Evolutionary conservation across 1,140 invertebrate species (phyloP).

Genomic region (Augochlora pura): DNA sequence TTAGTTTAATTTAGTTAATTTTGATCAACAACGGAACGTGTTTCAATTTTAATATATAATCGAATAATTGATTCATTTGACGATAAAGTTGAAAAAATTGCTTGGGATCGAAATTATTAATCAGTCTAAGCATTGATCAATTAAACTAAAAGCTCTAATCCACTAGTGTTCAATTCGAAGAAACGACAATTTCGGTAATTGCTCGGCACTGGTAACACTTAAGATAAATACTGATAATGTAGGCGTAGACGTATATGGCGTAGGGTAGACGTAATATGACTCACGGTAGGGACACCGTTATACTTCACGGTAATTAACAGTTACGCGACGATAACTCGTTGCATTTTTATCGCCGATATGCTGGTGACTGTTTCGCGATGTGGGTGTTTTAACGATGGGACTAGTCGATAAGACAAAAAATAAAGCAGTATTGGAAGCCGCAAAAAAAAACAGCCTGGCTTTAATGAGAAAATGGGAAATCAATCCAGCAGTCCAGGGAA

Average conservation of each 20-base stretch:
- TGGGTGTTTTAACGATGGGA: neutral
- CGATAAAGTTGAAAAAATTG: too few species aligned
- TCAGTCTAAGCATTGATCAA: too few species aligned
- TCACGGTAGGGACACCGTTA: neutral
- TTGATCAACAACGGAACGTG: too few species aligned
- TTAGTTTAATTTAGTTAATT: too few species aligned
- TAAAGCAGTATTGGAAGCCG: neutral
- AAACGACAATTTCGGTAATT: neutral
- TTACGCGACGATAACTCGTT: constrained; percentile 10
- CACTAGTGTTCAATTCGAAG: neutral
- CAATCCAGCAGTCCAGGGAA: neutral
- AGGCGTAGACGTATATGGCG: neutral
- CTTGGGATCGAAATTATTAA: too few species aligned
- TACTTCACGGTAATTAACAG: constrained; percentile 14
- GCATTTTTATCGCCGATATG: neutral
- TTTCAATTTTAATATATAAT: too few species aligned
- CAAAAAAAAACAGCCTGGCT: too few species aligned
- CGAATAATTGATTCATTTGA: too few species aligned
- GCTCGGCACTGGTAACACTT: neutral
- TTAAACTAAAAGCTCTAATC: too few species aligned
- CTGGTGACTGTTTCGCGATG: too few species aligned
- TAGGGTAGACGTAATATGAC: too few species aligned
- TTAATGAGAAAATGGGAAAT: neutral
- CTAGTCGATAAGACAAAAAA: neutral
- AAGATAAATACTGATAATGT: constrained; percentile 12